phyloP scores from a whole-genome alignment of 1,140 invertebrate genomes.

The Eciton burchellii region DNA sequence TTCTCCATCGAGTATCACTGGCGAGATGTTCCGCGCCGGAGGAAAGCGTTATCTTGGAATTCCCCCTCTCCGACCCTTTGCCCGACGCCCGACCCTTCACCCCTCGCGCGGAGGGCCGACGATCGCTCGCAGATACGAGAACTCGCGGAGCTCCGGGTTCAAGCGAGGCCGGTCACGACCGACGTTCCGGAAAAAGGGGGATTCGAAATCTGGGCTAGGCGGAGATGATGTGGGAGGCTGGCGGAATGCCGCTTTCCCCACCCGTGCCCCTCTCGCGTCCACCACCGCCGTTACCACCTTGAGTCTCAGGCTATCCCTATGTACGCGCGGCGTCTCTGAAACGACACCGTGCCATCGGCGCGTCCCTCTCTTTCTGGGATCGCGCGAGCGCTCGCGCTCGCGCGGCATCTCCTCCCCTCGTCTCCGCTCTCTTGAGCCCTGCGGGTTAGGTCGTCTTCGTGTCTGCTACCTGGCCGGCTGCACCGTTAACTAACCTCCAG shows the following conservation, averaged over 20 bases:
- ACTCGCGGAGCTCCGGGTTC: conserved; percentile 58
- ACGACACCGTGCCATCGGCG: conserved; percentile 12
- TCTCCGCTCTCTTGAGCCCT: conserved; percentile 51
- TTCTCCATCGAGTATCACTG: conserved; percentile 40
- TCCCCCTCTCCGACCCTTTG: conserved; percentile 34
- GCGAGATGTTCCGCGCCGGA: conserved; percentile 55
- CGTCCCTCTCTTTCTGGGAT: conserved; percentile 48
- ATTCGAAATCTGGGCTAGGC: conserved; percentile 72
- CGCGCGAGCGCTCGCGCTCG: conserved; percentile 25
- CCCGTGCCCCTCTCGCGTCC: too few species aligned
- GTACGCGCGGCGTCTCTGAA: conserved; percentile 6
- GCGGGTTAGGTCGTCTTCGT: conserved; percentile 76
- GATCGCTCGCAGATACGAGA: conserved; percentile 62
- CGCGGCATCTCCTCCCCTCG: conserved; percentile 28
- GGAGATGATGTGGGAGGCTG: conserved; percentile 19
- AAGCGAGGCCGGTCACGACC: conserved; percentile 72
- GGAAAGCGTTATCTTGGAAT: conserved; percentile 35
- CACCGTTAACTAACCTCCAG: conserved; percentile 84
- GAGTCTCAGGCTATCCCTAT: conserved; percentile 30
- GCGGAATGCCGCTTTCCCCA: neutral
- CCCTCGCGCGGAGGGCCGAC: conserved; percentile 34
- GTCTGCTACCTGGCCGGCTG: conserved; percentile 80
- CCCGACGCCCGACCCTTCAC: conserved; percentile 19
- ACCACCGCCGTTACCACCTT: neutral
- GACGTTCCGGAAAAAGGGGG: conserved; percentile 45